Evolutionary conservation across 2,888 invertebrate genomes (phyloP), one percentile per base, ranked within the genome.

Genomic region (Hirtodrosophila trivittata): DNA sequence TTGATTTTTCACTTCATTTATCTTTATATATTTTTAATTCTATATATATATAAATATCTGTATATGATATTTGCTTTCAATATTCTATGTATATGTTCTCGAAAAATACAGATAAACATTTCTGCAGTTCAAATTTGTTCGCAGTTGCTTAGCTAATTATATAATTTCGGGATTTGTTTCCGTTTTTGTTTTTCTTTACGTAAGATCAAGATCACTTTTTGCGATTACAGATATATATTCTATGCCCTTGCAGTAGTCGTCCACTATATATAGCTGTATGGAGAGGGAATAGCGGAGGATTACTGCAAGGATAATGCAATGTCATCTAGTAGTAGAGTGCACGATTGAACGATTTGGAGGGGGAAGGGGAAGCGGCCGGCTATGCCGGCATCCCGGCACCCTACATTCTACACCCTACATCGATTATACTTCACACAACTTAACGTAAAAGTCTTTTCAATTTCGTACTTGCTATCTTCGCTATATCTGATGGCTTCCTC

Each of bases 151-250:
- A 35, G 60, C 60, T 73, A 59, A 47, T 67, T 43, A 21, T 21
- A 21, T 59, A 66, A 66, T 38, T 43, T 47, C 47, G 39, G 16
- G 25, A 55, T 56, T 66, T 16, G 12, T 33, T 39, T 46, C 18
- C 37, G 26, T 33, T 47, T 14, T 37, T 41, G 12, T 49, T 12
- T 42, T 51, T 55, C 54, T 56, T 77, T 70, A 72, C 74, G 77
- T 78, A 70, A 76, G 77, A 77, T 81, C 74, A 84, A 81, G 84
- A 81, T 77, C 86, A 86, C 84, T 66, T 75, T 74, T 66, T 73
- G 80, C 73, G 77, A 60, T 66, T 55, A 68, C 65, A 67, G 54
- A 71, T 56, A 68, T 77, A 70, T 77, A 71, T 73, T 66, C 67
- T 51, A 62, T 49, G 65, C 71, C 83, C 77, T 77, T 83, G 76